These are phyloP conservation scores for Parotia lawesii DNA, from an alignment of 2,113 vertebrate species.

Conservation along the genomic window DNA sequence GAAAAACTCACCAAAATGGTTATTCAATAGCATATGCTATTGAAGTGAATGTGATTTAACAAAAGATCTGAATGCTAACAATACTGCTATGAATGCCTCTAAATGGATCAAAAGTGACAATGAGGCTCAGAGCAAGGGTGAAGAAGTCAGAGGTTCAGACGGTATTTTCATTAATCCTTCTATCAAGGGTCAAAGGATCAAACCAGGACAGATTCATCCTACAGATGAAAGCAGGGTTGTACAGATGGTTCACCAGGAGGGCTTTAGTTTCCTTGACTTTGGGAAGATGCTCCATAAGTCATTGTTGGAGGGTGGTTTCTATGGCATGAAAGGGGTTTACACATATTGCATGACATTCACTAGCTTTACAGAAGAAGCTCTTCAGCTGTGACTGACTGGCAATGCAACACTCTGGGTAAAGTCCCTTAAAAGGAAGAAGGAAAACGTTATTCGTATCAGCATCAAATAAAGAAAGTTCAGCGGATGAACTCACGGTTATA, in stretches of 20 bases:
- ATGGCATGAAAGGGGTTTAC: neutral
- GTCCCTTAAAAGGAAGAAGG: neutral
- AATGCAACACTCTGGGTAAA: neutral
- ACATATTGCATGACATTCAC: neutral
- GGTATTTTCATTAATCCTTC: conserved; percentile 40
- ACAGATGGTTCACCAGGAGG: conserved; percentile 13
- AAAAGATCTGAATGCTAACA: neutral
- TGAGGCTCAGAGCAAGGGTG: neutral
- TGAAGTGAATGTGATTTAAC: neutral
- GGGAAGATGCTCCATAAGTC: neutral
- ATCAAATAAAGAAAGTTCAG: neutral
- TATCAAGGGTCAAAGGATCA: conserved; percentile 24
- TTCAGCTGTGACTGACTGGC: neutral
- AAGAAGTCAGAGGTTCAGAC: conserved; percentile 27
- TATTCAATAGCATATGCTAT: neutral
- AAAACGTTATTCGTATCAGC: neutral
- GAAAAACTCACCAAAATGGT: neutral
- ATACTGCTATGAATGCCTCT: conserved; percentile 1
- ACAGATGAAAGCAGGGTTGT: neutral
- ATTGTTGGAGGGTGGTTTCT: neutral
- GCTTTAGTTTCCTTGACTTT: neutral
- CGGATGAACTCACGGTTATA: neutral
- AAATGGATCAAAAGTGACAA: conserved; percentile 28
- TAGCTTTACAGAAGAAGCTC: neutral
- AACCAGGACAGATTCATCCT: conserved; percentile 4